Evolutionary conservation across 2,113 vertebrate genomes (phyloP), one percentile per base, ranked within the genome.

Genomic region (Dicaeum eximium): DNA sequence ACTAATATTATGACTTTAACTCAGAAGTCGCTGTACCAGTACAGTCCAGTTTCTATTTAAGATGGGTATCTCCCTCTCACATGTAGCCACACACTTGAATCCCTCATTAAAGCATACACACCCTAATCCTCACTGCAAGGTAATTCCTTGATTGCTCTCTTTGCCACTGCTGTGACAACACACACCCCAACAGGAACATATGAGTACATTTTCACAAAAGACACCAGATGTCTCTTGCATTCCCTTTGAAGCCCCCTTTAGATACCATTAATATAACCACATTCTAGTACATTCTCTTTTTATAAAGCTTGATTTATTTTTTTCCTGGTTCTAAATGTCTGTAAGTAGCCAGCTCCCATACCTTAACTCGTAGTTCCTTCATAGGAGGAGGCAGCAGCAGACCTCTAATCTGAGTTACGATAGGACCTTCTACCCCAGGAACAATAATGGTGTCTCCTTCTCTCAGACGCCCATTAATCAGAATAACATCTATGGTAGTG

Each of bases 381-480:
- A 99, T 98, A 21, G 99, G 99, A 16, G 99, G 99, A 30, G 99
- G 99, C 40, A 99, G 97, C 54, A 99, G 97, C 53, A 99, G 97
- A 7, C 99, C 99, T 97, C 99, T 97, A 78, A 99, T 99, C 97
- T 99, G 99, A 13, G 99, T 99, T 38, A 99, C 98, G 8, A 99
- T 99, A 22, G 99, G 99, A 45, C 99, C 99, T 94, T 99, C 99
- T 38, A 99, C 99, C 30, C 99, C 99, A 6, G 99, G 98, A 51
- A 99, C 99, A 53, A 99, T 99, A 97, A 99, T 99, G 47, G 99
- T 99, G 86, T 99, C 98, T 24, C 99, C 99, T 97, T 99, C 99
- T 53, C 98, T 98, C 94, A 99, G 97, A 6, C 96, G 44, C 1
- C 99, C 99, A 21, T 99, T 99, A 64, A 99, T 99, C 77, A 99